Percentiles rank a stretch among this genome's conserved stretches.
These are phyloP conservation scores for Lysandra bellargus DNA, from an alignment of 2,888 invertebrate genomes.

Conservation along the genomic window DNA sequence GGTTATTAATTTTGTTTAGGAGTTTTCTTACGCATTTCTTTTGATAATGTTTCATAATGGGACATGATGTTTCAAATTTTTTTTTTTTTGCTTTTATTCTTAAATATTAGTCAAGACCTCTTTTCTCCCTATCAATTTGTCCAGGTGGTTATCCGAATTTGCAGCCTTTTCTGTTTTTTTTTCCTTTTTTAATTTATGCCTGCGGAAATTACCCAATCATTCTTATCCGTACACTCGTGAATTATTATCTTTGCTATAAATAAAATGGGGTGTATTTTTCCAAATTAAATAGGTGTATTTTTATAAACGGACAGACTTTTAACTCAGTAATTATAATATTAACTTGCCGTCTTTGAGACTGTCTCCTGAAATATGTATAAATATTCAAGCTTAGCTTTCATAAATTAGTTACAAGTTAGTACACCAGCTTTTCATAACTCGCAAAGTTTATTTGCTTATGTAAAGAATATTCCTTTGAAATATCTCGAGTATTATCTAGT, in stretches of 20 bases:
- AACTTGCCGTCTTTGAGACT: neutral
- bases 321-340: neutral
- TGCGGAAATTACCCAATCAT: too few relatives aligned
- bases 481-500: conserved; percentile 2
- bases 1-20: conserved; percentile 2
- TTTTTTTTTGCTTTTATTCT: neutral
- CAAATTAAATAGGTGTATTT: neutral
- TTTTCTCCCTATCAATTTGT: neutral
- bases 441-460: conserved; percentile 2
- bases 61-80: neutral
- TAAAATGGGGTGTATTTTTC: neutral
- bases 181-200: too few relatives aligned
- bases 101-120: too few relatives aligned
- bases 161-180: neutral
- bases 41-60: neutral
- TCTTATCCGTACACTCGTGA: neutral
- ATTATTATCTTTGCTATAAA: neutral
- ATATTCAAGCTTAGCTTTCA: neutral
- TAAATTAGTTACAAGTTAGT: conserved; percentile 9
- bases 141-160: neutral
- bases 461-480: conserved; percentile 13
- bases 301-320: neutral
- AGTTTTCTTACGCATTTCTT: neutral
- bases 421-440: neutral
- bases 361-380: neutral